These are phyloP conservation scores for Tetramorium bicarinatum DNA, from an alignment of 2,888 invertebrate genomes.

Conservation along the genomic window DNA sequence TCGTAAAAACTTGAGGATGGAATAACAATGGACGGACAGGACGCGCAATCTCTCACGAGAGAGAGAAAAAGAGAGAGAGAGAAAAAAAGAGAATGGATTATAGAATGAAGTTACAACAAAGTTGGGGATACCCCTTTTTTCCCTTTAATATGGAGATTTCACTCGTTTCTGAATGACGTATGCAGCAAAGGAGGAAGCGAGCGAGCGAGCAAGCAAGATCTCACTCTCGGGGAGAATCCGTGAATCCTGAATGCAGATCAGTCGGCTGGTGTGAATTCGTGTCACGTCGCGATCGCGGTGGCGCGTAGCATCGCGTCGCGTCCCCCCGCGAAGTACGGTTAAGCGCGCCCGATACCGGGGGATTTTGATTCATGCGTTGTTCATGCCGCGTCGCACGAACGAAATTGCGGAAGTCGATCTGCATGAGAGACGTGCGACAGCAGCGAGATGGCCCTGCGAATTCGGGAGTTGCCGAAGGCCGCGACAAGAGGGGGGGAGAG, in stretches of 20 bases:
- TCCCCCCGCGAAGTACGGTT: slow-evolving; percentile 14
- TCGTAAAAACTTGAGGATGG: slow-evolving; percentile 31
- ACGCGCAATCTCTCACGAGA: not conserved
- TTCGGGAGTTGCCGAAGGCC: slow-evolving; percentile 27
- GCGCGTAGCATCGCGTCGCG: slow-evolving; percentile 20
- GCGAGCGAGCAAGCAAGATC: not conserved
- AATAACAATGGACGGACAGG: slow-evolving; percentile 42
- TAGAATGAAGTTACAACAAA: slow-evolving; percentile 20
- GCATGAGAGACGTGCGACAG: not conserved
- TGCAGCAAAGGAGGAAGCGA: not conserved
- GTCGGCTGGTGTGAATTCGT: slow-evolving; percentile 23
- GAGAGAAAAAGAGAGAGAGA: too few species aligned
- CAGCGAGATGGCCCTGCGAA: not conserved
- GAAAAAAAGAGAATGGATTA: too few species aligned
- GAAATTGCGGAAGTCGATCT: slow-evolving; percentile 28
- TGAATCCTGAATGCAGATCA: slow-evolving; percentile 19
- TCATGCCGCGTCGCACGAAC: slow-evolving; percentile 9
- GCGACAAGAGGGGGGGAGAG: not conserved
- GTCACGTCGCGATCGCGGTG: slow-evolving; percentile 13
- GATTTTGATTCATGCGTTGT: slow-evolving; percentile 34
- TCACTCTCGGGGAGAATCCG: not conserved
- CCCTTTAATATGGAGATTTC: slow-evolving; percentile 25
- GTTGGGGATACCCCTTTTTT: not conserved
- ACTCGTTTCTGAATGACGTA: slow-evolving; percentile 11
- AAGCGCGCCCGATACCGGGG: slow-evolving; percentile 1